These are phyloP conservation scores for Stenodera caucasica DNA, from an alignment of 2,888 invertebrate species.

Conservation along the genomic window DNA sequence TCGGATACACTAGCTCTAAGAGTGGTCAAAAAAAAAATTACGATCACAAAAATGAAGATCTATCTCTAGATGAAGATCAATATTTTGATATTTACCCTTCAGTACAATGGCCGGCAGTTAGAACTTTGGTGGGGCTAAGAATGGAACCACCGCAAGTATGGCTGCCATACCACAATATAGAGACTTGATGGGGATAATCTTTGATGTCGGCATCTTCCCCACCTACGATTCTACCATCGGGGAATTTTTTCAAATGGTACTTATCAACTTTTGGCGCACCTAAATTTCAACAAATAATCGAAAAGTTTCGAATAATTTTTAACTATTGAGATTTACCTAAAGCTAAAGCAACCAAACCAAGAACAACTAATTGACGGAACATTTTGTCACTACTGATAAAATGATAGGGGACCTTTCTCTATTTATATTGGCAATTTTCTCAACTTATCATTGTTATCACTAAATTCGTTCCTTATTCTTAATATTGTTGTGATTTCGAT, in stretches of 20 bases:
- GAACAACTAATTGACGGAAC: background rate
- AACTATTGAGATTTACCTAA: background rate
- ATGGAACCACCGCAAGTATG: constrained; percentile 61
- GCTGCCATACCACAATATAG: constrained; percentile 55
- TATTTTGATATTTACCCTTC: constrained; percentile 19
- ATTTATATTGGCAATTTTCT: no score
- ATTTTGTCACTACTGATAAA: background rate
- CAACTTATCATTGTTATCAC: no score
- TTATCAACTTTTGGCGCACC: background rate
- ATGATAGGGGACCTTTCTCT: no score
- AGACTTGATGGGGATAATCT: constrained; percentile 61
- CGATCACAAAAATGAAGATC: no score
- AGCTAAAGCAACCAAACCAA: background rate
- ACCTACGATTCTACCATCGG: constrained; percentile 53
- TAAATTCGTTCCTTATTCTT: no score
- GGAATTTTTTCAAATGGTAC: background rate
- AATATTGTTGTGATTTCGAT: no score
- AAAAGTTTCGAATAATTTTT: no score
- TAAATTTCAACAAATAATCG: background rate
- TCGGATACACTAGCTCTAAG: background rate
- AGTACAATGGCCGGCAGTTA: constrained; percentile 41
- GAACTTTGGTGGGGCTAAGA: constrained; percentile 34
- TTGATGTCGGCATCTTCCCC: constrained; percentile 57
- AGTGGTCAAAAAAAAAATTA: background rate
- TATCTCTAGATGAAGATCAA: background rate